Percentiles rank a stretch among this genome's conserved stretches.
phyloP scores from a whole-genome alignment of 2,888 invertebrate species.

The Lottia scabra region DNA sequence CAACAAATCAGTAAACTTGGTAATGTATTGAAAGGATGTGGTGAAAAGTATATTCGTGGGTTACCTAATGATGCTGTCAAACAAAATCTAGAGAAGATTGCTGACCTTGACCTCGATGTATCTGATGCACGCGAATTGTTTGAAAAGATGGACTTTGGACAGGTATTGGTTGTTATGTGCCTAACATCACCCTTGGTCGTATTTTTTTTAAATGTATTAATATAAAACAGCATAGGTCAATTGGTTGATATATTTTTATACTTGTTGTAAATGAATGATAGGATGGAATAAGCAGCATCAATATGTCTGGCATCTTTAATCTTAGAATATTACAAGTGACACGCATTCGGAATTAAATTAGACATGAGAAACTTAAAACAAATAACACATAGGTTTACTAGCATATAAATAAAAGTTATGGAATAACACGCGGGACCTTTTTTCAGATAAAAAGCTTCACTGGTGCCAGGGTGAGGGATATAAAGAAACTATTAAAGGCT shows the following conservation, averaged over 20 bases:
- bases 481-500: constrained; percentile 30
- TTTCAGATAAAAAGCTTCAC: constrained; percentile 18
- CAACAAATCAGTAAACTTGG: constrained; percentile 2
- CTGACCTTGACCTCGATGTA: constrained; percentile 11
- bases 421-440: background rate
- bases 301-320: too few relatives aligned
- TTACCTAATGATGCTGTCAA: constrained; percentile 6
- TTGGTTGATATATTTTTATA: too few relatives aligned
- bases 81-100: background rate
- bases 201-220: too few relatives aligned
- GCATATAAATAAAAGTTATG: too few relatives aligned
- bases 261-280: too few relatives aligned
- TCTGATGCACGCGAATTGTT: constrained; percentile 12
- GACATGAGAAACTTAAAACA: too few relatives aligned
- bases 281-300: too few relatives aligned
- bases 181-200: background rate
- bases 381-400: too few relatives aligned
- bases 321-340: too few relatives aligned
- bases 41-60: constrained; percentile 7
- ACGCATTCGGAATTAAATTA: too few relatives aligned
- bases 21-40: constrained; percentile 13
- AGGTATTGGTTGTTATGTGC: background rate
- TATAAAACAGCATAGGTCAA: too few relatives aligned
- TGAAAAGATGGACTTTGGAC: background rate
- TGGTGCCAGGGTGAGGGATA: constrained; percentile 9